These are phyloP conservation scores for Hybognathus amarus DNA, from an alignment of 2,797 vertebrate genomes.

Conservation along the genomic window DNA sequence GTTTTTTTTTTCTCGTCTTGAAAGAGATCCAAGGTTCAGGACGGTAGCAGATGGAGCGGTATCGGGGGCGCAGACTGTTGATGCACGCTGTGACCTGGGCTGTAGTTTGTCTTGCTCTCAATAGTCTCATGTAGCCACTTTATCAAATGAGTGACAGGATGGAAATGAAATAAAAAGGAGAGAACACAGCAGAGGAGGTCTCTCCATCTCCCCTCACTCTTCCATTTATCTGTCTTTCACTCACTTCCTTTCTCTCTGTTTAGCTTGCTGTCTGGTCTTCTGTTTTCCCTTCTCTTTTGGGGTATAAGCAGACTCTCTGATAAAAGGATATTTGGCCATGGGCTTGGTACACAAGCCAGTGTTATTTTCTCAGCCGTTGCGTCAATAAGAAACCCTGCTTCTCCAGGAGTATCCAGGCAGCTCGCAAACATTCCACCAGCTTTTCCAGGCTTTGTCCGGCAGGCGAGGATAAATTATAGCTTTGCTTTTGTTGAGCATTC, in stretches of 20 bases:
- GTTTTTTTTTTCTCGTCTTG: conserved; percentile 10
- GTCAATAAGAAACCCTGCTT: conserved; percentile 62
- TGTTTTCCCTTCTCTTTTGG: conserved; percentile 52
- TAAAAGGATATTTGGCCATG: conserved; percentile 65
- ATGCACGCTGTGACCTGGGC: conserved; percentile 52
- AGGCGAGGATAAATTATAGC: conserved; percentile 67
- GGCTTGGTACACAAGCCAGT: conserved; percentile 66
- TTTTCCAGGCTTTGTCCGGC: conserved; percentile 67
- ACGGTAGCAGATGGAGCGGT: conserved; percentile 53
- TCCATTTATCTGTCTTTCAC: conserved; percentile 35
- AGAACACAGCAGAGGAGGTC: conserved; percentile 27
- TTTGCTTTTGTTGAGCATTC: conserved; percentile 63
- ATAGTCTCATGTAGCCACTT: conserved; percentile 39
- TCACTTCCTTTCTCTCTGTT: conserved; percentile 32
- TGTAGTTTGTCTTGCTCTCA: conserved; percentile 43
- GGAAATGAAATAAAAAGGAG: conserved; percentile 24
- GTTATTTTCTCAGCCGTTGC: conserved; percentile 68
- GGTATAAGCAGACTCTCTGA: conserved; percentile 59
- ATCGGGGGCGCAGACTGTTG: conserved; percentile 46
- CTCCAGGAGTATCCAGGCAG: conserved; percentile 65
- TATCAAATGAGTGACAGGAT: conserved; percentile 45
- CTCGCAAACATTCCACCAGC: conserved; percentile 69
- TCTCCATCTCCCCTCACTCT: conserved; percentile 13
- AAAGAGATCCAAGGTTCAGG: conserved; percentile 37
- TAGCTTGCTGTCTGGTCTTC: conserved; percentile 38